A percentile compares a stretch with the other conserved stretches of the same genome.
These are phyloP conservation scores for Drosophila rellima DNA, from an alignment of 2,888 invertebrate species.

Conservation along the genomic window DNA sequence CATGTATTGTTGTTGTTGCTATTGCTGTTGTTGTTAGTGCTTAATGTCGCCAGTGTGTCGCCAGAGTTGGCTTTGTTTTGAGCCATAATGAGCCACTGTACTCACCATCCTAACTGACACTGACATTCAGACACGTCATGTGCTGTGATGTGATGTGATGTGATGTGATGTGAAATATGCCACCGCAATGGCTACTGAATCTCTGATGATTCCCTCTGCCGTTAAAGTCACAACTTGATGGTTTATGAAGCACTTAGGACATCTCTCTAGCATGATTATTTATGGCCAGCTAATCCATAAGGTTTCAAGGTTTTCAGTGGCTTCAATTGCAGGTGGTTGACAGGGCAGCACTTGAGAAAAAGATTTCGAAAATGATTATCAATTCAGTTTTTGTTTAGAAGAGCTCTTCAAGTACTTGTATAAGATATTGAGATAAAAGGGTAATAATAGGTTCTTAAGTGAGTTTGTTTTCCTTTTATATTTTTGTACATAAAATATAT, in stretches of 20 bases:
- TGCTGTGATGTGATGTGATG: constrained; percentile 13
- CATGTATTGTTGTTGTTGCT: constrained; percentile 32
- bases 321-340: constrained; percentile 14
- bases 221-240: constrained; percentile 43
- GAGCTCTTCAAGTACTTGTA: constrained; percentile 17
- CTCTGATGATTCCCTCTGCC: constrained; percentile 41
- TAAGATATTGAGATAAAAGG: not conserved
- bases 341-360: constrained; percentile 39
- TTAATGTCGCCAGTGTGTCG: constrained; percentile 60
- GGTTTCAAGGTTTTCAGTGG: constrained; percentile 52
- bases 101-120: constrained; percentile 64
- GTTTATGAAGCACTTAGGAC: constrained; percentile 62
- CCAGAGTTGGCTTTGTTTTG: constrained; percentile 61
- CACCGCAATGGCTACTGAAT: constrained; percentile 68
- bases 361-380: constrained; percentile 23
- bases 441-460: not conserved
- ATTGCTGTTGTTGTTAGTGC: constrained; percentile 36
- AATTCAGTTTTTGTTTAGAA: constrained; percentile 1
- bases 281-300: constrained; percentile 27
- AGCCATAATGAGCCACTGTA: constrained; percentile 63
- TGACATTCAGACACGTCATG: constrained; percentile 61
- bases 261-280: constrained; percentile 33
- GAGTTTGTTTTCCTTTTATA: not conserved
- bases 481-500: not conserved
- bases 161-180: constrained; percentile 73